Percentiles rank a stretch among this genome's conserved stretches.
phyloP scores from a whole-genome alignment of 2,888 invertebrate genomes.

The Achlya flavicornis region DNA sequence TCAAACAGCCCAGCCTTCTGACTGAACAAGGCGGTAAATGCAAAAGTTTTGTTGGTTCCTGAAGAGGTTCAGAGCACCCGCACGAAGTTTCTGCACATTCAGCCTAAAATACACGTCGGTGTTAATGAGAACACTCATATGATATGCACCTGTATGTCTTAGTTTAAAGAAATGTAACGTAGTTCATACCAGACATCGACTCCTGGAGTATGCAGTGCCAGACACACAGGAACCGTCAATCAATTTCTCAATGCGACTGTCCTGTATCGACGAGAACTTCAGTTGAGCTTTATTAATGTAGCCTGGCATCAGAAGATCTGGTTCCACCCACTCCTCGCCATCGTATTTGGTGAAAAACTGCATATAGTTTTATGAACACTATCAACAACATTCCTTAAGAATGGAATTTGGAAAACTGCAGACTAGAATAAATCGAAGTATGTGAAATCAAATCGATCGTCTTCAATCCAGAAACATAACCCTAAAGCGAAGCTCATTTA shows the following conservation, averaged over 20 bases:
- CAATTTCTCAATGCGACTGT: conserved; percentile 45
- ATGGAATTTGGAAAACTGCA: too few relatives aligned
- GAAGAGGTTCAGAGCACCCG: conserved; percentile 61
- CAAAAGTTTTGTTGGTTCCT: conserved; percentile 9
- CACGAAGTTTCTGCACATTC: conserved; percentile 60
- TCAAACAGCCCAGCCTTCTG: conserved; percentile 40
- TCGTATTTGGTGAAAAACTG: conserved; percentile 61
- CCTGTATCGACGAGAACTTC: conserved; percentile 47
- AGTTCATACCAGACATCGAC: conserved; percentile 44
- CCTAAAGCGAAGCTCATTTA: too few relatives aligned
- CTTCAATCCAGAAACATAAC: too few relatives aligned
- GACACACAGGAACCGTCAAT: conserved; percentile 40
- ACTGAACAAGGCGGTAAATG: conserved; percentile 47
- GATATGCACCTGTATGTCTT: not conserved
- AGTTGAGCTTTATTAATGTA: conserved; percentile 51
- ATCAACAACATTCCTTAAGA: too few relatives aligned
- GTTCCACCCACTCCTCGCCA: conserved; percentile 50
- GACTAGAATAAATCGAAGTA: too few relatives aligned
- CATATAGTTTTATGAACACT: not conserved
- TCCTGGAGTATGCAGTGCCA: conserved; percentile 37
- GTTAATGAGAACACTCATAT: not conserved
- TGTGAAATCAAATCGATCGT: too few relatives aligned
- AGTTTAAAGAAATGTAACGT: not conserved
- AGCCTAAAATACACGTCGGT: conserved; percentile 39
- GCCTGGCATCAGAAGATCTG: conserved; percentile 47